Conservation (phyloP, 2,113 vertebrate species). For the Caloenas nicobarica region DNA sequence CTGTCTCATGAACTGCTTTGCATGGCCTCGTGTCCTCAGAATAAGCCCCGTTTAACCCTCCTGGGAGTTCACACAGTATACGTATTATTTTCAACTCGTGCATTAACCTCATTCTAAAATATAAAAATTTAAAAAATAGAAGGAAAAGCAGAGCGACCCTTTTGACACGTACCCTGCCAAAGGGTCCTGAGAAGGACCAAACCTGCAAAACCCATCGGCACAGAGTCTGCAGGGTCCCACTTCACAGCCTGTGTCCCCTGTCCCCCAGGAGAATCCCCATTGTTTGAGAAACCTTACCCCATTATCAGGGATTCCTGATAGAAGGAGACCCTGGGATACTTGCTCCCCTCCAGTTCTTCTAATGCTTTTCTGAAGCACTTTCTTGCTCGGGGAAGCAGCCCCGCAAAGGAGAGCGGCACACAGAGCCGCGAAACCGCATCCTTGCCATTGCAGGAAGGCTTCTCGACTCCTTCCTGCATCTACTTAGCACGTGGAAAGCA, state of each 20-base stretch:
- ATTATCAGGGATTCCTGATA: neutral
- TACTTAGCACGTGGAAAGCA: conserved; percentile 47
- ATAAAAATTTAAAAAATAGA: neutral
- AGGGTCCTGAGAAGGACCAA: neutral
- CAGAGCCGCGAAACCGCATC: neutral
- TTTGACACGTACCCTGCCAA: neutral
- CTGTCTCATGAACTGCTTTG: neutral
- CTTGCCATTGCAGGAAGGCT: neutral
- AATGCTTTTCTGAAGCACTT: neutral
- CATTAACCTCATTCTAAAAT: neutral
- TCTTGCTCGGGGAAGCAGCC: neutral
- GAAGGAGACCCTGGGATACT: neutral
- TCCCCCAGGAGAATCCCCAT: neutral
- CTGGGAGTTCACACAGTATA: neutral
- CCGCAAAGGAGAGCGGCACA: neutral
- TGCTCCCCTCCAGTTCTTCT: neutral
- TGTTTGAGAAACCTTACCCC: neutral
- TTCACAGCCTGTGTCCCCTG: neutral
- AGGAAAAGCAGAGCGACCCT: neutral
- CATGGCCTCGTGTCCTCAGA: neutral
- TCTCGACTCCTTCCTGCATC: conserved; percentile 27
- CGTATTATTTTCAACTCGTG: neutral
- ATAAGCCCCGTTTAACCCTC: neutral
- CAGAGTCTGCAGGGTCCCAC: fast-evolving
- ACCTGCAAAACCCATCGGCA: fast-evolving